Evolutionary conservation across 2,797 vertebrate genomes (phyloP).

Genomic region (Spea hammondii): DNA sequence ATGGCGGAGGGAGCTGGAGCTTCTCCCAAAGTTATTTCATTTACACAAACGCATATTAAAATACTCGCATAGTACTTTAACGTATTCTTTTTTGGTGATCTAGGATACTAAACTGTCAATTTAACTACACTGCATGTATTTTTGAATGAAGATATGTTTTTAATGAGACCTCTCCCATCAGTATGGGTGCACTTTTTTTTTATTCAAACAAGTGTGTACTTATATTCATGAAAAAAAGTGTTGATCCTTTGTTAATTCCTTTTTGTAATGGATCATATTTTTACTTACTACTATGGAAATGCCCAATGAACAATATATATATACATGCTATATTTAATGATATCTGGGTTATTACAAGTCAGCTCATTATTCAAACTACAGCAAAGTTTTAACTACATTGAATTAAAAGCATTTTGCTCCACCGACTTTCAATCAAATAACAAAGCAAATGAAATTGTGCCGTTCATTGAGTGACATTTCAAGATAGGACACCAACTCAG

Average conservation of each 20-base stretch:
- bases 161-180: background rate
- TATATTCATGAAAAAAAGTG: too few species aligned
- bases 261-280: too few species aligned
- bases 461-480: conserved; percentile 42
- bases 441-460: conserved; percentile 37
- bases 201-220: too few species aligned
- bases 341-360: background rate
- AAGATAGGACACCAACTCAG: conserved; percentile 39
- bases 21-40: too few species aligned
- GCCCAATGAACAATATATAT: background rate
- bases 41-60: too few species aligned
- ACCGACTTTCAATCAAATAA: conserved; percentile 39
- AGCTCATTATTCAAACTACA: background rate
- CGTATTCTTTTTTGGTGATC: too few species aligned
- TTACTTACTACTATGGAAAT: background rate
- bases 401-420: conserved; percentile 45
- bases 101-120: too few species aligned
- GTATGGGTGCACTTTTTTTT: background rate
- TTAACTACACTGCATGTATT: too few species aligned
- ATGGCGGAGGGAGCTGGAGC: too few species aligned
- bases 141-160: background rate
- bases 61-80: too few species aligned
- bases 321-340: background rate
- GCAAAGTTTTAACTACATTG: conserved; percentile 27
- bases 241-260: too few species aligned